Percentiles rank a stretch among this genome's conserved stretches.
phyloP scores from a whole-genome alignment of 2,113 vertebrate genomes.

The Gavialis gangeticus region DNA sequence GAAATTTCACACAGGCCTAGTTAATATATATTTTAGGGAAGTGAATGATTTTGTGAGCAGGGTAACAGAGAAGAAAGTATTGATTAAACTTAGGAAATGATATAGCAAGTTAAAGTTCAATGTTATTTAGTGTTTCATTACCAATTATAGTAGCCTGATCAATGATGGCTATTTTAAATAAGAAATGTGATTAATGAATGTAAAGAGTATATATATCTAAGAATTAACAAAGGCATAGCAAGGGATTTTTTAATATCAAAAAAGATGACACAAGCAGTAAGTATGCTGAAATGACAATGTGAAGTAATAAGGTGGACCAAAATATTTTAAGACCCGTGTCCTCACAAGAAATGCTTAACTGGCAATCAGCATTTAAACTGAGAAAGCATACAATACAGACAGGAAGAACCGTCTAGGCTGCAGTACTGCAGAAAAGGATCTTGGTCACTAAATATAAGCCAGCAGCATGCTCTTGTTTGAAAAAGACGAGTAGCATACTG shows the following conservation, averaged over 20 bases:
- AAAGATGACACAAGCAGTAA: background rate
- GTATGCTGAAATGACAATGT: background rate
- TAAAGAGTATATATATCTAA: background rate
- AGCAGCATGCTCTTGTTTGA: too few species aligned
- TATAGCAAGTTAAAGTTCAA: background rate
- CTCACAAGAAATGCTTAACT: background rate
- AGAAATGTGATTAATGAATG: background rate
- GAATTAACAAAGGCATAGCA: background rate
- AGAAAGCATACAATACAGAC: too few species aligned
- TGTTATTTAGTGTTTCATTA: background rate
- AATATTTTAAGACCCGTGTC: background rate
- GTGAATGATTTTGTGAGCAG: background rate
- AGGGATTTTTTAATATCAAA: background rate
- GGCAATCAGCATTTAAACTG: background rate
- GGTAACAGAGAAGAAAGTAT: background rate
- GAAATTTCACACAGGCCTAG: too few species aligned
- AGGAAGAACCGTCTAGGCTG: too few species aligned
- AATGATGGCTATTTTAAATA: constrained; percentile 1
- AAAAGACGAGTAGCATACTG: too few species aligned
- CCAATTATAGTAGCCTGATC: background rate
- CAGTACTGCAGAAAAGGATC: too few species aligned
- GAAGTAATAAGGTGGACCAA: background rate
- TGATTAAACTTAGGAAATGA: background rate
- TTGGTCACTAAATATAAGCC: too few species aligned
- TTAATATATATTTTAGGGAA: background rate